These are phyloP conservation scores for Scophthalmus maximus DNA, from an alignment of 2,113 vertebrate genomes.

Conservation along the genomic window DNA sequence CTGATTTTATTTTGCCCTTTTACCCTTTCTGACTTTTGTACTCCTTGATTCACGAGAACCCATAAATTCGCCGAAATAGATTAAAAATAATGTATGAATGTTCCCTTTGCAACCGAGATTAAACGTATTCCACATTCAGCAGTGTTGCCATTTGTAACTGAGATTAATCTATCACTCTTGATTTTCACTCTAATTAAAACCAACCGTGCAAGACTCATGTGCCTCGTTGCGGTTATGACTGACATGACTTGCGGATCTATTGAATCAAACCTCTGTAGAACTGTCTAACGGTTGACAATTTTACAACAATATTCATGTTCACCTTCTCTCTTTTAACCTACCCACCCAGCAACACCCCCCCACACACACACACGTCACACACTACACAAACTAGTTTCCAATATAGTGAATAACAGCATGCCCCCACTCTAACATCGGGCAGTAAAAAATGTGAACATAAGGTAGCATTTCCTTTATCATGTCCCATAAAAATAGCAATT, in stretches of 20 bases:
- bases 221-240: slow-evolving; percentile 33
- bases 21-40: slow-evolving; percentile 37
- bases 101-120: slow-evolving; percentile 22
- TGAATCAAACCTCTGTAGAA: slow-evolving; percentile 36
- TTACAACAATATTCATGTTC: slow-evolving; percentile 41
- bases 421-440: slow-evolving; percentile 83
- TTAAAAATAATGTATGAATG: slow-evolving; percentile 16
- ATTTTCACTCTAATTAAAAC: slow-evolving; percentile 45
- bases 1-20: slow-evolving; percentile 43
- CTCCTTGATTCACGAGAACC: slow-evolving; percentile 31
- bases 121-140: slow-evolving; percentile 18
- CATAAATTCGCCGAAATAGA: slow-evolving; percentile 20
- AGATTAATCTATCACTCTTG: slow-evolving; percentile 50
- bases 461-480: slow-evolving; percentile 96
- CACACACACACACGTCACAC: slow-evolving; percentile 34
- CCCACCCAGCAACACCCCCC: slow-evolving; percentile 4
- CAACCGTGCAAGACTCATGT: slow-evolving; percentile 31
- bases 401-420: slow-evolving; percentile 70
- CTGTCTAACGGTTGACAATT: slow-evolving; percentile 53
- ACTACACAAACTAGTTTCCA: slow-evolving; percentile 65
- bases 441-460: slow-evolving; percentile 95
- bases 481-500: slow-evolving; percentile 97
- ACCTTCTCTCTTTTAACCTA: slow-evolving; percentile 33
- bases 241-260: slow-evolving; percentile 36
- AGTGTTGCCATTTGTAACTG: slow-evolving; percentile 41